These are phyloP conservation scores for Amphipoea lucens DNA, from an alignment of 2,888 invertebrate species.

Conservation along the genomic window DNA sequence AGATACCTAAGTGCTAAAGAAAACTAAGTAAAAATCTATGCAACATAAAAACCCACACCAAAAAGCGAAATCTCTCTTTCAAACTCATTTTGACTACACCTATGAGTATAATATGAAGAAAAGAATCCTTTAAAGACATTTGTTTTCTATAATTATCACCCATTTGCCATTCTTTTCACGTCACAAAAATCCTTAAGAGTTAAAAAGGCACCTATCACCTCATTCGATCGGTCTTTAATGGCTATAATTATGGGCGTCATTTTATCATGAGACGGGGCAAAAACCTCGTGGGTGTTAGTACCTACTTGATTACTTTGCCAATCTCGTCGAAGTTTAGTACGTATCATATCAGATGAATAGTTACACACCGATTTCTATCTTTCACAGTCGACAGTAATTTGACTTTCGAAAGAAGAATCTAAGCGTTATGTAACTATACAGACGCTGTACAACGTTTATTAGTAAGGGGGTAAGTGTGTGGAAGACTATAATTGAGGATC, in stretches of 20 bases:
- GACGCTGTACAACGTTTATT: no score
- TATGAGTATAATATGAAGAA: background rate
- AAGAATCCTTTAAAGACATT: background rate
- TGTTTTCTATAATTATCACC: background rate
- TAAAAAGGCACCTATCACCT: conserved; percentile 23
- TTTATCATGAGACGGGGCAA: conserved; percentile 1
- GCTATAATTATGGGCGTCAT: background rate
- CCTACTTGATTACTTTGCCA: conserved; percentile 20
- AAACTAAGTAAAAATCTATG: background rate
- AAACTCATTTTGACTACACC: background rate
- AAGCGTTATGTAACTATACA: no score
- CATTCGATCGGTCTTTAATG: conserved; percentile 22
- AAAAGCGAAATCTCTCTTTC: background rate
- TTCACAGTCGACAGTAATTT: no score
- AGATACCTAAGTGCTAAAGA: background rate
- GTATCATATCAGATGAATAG: no score
- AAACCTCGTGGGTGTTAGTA: background rate
- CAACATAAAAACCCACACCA: no score
- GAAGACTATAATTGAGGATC: background rate
- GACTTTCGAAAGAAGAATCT: no score
- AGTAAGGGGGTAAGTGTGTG: background rate
- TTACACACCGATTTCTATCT: no score
- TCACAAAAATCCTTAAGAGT: background rate
- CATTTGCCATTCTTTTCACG: conserved; percentile 10
- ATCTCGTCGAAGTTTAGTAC: conserved; percentile 1